Percentiles rank a stretch among this genome's conserved stretches.
phyloP scores from a whole-genome alignment of 2,797 vertebrate species.

The Valencia hispanica region DNA sequence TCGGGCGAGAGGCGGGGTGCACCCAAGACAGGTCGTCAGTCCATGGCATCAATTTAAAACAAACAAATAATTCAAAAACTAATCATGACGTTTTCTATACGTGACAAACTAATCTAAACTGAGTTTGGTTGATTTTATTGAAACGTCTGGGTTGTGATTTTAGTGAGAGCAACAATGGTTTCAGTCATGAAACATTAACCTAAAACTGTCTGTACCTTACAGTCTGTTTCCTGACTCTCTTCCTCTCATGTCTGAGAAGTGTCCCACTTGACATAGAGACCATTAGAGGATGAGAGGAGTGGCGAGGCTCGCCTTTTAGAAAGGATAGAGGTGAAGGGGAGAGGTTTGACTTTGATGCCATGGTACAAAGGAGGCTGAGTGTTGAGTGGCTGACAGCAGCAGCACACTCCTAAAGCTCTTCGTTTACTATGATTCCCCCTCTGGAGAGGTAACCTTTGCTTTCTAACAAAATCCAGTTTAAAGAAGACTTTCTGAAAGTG shows the following conservation, averaged over 20 bases:
- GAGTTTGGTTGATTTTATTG: neutral
- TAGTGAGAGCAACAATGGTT: constrained; percentile 24
- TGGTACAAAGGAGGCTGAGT: constrained; percentile 47
- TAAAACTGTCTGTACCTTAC: constrained; percentile 26
- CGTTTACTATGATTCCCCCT: constrained; percentile 32
- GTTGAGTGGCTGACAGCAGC: constrained; percentile 44
- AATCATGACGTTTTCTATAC: neutral
- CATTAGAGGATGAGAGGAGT: constrained; percentile 71
- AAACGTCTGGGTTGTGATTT: neutral
- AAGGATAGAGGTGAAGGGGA: constrained; percentile 65
- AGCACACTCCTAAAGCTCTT: constrained; percentile 52
- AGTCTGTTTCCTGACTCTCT: constrained; percentile 30
- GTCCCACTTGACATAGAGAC: constrained; percentile 61
- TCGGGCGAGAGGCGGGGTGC: no score
- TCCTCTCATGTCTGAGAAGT: constrained; percentile 46
- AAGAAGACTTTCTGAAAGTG: constrained; percentile 42
- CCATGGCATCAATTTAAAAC: neutral
- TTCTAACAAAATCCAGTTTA: constrained; percentile 32
- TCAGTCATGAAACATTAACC: constrained; percentile 26
- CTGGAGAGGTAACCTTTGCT: constrained; percentile 54
- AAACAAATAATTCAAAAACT: neutral
- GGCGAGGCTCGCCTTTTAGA: constrained; percentile 57
- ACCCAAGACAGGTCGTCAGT: no score
- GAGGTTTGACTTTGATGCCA: constrained; percentile 70
- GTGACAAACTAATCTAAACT: neutral